A percentile compares a stretch with the other conserved stretches of the same genome.
Evolutionary conservation across 2,888 invertebrate genomes (phyloP).

Genomic region (Lasioglossum zephyrum): DNA sequence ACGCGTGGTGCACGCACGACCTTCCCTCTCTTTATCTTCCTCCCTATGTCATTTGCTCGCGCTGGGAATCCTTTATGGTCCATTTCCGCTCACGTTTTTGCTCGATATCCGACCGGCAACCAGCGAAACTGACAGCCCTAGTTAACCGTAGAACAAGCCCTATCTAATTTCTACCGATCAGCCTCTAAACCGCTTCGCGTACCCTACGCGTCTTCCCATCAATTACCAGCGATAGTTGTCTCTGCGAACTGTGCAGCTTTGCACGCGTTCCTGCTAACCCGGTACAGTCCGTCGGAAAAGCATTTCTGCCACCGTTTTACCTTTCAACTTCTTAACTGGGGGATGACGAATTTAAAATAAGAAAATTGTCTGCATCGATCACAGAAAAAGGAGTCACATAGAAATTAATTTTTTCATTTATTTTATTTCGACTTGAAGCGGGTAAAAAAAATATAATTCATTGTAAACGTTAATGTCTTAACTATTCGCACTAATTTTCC

Average conservation of each 20-base stretch:
- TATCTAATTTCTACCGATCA: neutral
- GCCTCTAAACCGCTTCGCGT: neutral
- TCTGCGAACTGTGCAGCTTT: neutral
- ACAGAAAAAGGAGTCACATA: no score
- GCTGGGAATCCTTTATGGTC: neutral
- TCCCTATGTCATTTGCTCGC: neutral
- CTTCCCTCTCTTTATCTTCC: neutral
- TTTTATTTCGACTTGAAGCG: no score
- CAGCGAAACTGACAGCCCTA: neutral
- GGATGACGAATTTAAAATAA: no score
- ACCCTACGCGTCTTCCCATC: neutral
- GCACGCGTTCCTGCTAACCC: neutral
- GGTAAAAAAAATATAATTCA: no score
- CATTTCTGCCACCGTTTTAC: neutral
- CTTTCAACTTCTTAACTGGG: neutral
- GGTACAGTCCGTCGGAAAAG: neutral
- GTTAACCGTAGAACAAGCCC: constrained; percentile 1
- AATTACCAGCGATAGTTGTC: neutral
- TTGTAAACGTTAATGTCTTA: no score
- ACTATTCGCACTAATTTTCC: no score
- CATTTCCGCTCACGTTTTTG: constrained; percentile 7
- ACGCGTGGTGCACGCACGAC: neutral
- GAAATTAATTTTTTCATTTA: no score
- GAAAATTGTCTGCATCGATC: no score
- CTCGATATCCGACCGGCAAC: neutral